These are phyloP conservation scores for Cephonodes hylas DNA, from an alignment of 2,888 invertebrate species.

Conservation along the genomic window DNA sequence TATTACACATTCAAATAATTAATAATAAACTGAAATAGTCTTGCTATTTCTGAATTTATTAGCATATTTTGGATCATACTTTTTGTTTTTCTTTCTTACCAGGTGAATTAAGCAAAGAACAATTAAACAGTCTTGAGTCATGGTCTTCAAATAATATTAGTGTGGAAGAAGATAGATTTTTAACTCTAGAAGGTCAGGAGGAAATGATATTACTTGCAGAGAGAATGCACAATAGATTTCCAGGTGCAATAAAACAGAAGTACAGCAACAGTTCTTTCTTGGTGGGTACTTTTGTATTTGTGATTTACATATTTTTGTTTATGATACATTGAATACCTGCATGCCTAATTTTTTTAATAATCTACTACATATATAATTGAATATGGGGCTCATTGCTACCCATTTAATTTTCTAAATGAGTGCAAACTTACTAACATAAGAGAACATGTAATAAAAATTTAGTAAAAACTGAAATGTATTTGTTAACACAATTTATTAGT, in stretches of 20 bases:
- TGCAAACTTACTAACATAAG: too few relatives aligned
- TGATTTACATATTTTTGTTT: too few relatives aligned
- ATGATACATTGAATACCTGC: too few relatives aligned
- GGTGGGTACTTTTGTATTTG: conserved; percentile 54
- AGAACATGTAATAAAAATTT: too few relatives aligned
- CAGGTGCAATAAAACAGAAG: conserved; percentile 80
- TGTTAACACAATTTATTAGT: neutral
- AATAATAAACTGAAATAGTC: too few relatives aligned
- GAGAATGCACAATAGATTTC: conserved; percentile 87
- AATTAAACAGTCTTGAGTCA: conserved; percentile 68
- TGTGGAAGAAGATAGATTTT: conserved; percentile 77
- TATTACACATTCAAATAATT: too few relatives aligned
- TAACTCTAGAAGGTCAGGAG: conserved; percentile 88
- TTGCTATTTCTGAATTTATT: neutral
- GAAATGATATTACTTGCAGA: conserved; percentile 88
- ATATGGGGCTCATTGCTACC: too few relatives aligned
- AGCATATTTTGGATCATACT: neutral
- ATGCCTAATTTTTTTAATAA: too few relatives aligned
- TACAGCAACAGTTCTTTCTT: conserved; percentile 83
- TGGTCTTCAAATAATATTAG: conserved; percentile 82
- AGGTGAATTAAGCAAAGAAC: conserved; percentile 63
- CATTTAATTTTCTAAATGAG: conserved; percentile 16
- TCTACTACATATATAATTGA: too few relatives aligned
- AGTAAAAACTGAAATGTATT: too few relatives aligned
- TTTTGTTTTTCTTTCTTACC: neutral